Evolutionary conservation across 2,797 vertebrate species (phyloP).

Genomic region (Aeoliscus strigatus): DNA sequence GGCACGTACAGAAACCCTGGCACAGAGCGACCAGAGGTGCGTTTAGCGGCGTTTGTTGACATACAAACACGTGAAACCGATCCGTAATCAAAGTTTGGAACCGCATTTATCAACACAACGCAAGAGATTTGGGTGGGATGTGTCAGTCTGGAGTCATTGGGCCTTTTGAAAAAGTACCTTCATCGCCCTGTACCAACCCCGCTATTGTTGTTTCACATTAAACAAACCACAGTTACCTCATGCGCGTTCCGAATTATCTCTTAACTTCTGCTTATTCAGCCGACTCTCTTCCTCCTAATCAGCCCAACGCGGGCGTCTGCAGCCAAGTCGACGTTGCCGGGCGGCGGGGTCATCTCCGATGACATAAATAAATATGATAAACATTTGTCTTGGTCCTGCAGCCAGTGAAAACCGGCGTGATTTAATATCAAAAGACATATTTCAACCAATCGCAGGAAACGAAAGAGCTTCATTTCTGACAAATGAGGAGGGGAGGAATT

Average conservation of each 20-base stretch:
- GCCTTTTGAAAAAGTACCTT: slow-evolving; percentile 66
- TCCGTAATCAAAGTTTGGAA: slow-evolving; percentile 75
- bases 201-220: slow-evolving; percentile 66
- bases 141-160: slow-evolving; percentile 69
- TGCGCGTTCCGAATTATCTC: slow-evolving; percentile 67
- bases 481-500: slow-evolving; percentile 73
- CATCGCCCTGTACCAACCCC: slow-evolving; percentile 48
- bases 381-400: slow-evolving; percentile 74
- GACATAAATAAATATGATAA: slow-evolving; percentile 76
- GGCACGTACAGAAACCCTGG: slow-evolving; percentile 68
- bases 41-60: slow-evolving; percentile 71
- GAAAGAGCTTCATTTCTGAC: slow-evolving; percentile 73
- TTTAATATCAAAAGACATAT: slow-evolving; percentile 77
- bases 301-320: slow-evolving; percentile 53
- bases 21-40: slow-evolving; percentile 69
- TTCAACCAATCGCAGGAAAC: slow-evolving; percentile 74
- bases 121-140: slow-evolving; percentile 69
- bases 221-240: slow-evolving; percentile 73
- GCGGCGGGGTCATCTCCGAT: slow-evolving; percentile 65
- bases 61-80: slow-evolving; percentile 75
- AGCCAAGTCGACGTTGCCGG: slow-evolving; percentile 56
- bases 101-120: slow-evolving; percentile 66
- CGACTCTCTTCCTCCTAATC: slow-evolving; percentile 67
- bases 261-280: slow-evolving; percentile 67
- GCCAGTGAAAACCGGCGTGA: slow-evolving; percentile 67